Percentiles rank a stretch among this genome's conserved stretches.
These are phyloP conservation scores for Tridacna gigas DNA, from an alignment of 2,888 invertebrate species.

Conservation along the genomic window DNA sequence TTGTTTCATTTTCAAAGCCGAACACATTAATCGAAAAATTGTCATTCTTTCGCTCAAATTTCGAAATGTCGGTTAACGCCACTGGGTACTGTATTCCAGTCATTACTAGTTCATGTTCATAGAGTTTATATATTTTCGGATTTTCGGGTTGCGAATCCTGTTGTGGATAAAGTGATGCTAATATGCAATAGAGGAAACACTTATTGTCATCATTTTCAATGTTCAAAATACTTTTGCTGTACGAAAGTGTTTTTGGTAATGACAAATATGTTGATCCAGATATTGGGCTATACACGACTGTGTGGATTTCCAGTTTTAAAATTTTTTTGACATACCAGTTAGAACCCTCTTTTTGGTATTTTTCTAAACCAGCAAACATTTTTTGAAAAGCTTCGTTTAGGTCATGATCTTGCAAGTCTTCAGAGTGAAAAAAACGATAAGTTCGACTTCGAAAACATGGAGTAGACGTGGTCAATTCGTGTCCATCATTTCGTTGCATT, in stretches of 20 bases:
- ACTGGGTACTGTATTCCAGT: slow-evolving; percentile 46
- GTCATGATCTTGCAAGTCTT: slow-evolving; percentile 29
- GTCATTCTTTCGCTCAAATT: slow-evolving; percentile 43
- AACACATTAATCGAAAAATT: slow-evolving; percentile 56
- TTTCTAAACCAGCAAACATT: slow-evolving; percentile 50
- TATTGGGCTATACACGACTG: slow-evolving; percentile 47
- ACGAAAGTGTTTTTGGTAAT: slow-evolving; percentile 32
- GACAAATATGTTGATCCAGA: slow-evolving; percentile 44
- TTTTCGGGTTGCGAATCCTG: slow-evolving; percentile 20
- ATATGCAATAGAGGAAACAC: slow-evolving; percentile 50
- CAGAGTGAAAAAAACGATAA: slow-evolving; percentile 11
- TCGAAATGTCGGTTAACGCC: slow-evolving; percentile 32
- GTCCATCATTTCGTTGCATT: slow-evolving; percentile 43
- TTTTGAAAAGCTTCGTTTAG: slow-evolving; percentile 47
- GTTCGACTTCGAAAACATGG: slow-evolving; percentile 32
- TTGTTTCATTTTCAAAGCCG: slow-evolving; percentile 43
- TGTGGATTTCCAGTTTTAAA: slow-evolving; percentile 44
- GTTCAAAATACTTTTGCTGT: slow-evolving; percentile 37
- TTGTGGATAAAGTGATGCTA: slow-evolving; percentile 49
- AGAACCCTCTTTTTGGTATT: slow-evolving; percentile 41
- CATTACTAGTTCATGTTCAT: slow-evolving; percentile 49
- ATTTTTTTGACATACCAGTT: slow-evolving; percentile 48
- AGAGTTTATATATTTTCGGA: slow-evolving; percentile 30
- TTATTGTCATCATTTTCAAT: slow-evolving; percentile 50
- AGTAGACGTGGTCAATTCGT: slow-evolving; percentile 12